Conservation (phyloP, 2,888 invertebrate genomes). For the Callosobruchus maculatus region DNA sequence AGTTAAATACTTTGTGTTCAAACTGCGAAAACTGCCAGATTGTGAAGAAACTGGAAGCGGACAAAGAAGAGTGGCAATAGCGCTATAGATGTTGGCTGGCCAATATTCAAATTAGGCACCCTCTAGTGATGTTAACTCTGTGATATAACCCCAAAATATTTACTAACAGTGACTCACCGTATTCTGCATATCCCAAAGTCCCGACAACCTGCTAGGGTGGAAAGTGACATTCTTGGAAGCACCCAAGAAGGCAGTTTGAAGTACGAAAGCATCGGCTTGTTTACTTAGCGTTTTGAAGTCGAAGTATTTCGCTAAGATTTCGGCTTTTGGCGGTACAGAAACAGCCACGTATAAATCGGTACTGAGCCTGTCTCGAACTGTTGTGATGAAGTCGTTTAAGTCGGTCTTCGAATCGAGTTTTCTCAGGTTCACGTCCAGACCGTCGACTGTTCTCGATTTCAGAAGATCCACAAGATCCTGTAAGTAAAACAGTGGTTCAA, state of each 20-base stretch:
- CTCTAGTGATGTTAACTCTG: no score
- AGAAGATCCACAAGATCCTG: slow-evolving; percentile 50
- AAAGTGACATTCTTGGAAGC: slow-evolving; percentile 65
- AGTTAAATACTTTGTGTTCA: no score
- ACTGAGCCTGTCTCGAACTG: slow-evolving; percentile 48
- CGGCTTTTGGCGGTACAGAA: slow-evolving; percentile 62
- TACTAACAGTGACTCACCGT: slow-evolving; percentile 53
- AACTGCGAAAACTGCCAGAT: no score
- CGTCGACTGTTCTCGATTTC: slow-evolving; percentile 41
- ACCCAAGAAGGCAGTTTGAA: slow-evolving; percentile 65
- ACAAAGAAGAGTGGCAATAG: no score
- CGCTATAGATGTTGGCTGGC: no score
- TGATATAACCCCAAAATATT: neutral
- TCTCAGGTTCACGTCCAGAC: slow-evolving; percentile 42
- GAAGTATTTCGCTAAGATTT: slow-evolving; percentile 66
- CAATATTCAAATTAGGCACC: no score
- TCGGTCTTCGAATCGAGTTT: slow-evolving; percentile 43
- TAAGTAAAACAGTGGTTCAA: slow-evolving; percentile 23
- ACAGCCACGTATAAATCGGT: slow-evolving; percentile 57
- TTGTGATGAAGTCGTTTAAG: slow-evolving; percentile 54
- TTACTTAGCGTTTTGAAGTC: slow-evolving; percentile 64
- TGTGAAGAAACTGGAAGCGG: no score
- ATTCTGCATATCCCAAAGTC: slow-evolving; percentile 73
- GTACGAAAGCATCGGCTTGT: slow-evolving; percentile 63
- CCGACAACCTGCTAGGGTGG: slow-evolving; percentile 72